Evolutionary conservation across 2,888 invertebrate genomes (phyloP), one percentile per base, ranked within the genome.

Genomic region (Parnassius smintheus): DNA sequence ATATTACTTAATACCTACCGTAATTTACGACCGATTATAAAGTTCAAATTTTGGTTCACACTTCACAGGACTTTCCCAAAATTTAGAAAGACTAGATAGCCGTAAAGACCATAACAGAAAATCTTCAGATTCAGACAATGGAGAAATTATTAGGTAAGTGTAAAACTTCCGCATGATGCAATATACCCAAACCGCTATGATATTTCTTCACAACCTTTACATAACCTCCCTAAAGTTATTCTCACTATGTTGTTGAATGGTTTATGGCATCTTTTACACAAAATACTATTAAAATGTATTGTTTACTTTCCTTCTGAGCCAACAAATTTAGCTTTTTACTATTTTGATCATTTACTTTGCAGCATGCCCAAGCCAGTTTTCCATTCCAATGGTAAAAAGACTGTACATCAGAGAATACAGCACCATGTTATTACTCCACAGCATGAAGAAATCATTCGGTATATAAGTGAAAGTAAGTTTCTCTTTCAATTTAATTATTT

Each of bases 401-500:
- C 94, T 92, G 87, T 92, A 83, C 90, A 92, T 85, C 92, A 89
- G 79, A 85, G 92, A 92, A 86, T 93, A 93, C 77, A 93, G 81
- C 86, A 93, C 82, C 85, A 93, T 92, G 91, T 83, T 80, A 93
- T 85, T 85, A 93, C 84, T 84, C 97, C 96, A 62, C 96, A 97
- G 76, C 97, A 97, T 80, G 96, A 97, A 80, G 97, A 97, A 91
- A 94, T 97, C 71, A 96, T 97, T 77, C 95, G 95, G 91, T 97
- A 94, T 87, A 95, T 97, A 76, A 95, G 95, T 85, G 96, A 96
- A 85, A 96, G 97, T 97, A 92, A 94, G 95, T 93, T 41, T n/a
- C 25, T 25, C 25, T 35, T 25, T 45, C 44, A 44, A 44, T n/a
- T 54, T 46, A 4, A 46, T 46, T 46, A 12, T 11, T 11, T 46